Evolutionary conservation across 2,888 invertebrate species (phyloP).

Genomic region (Polydrusus tereticollis): DNA sequence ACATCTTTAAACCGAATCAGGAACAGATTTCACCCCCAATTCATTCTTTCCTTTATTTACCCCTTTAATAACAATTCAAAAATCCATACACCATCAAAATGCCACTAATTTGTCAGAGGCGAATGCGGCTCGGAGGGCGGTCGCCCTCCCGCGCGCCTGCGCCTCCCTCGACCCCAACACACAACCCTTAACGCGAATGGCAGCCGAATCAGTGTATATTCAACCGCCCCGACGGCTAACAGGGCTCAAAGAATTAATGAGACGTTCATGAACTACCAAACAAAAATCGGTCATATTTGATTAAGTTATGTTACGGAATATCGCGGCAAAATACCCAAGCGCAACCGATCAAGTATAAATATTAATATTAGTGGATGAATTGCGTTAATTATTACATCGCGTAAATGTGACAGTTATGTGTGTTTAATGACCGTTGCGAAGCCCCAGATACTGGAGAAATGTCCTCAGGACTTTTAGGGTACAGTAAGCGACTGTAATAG

Average conservation of each 20-base stretch:
- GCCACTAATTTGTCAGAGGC: slow-evolving; percentile 67
- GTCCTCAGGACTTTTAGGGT: not conserved
- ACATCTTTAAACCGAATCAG: slow-evolving; percentile 22
- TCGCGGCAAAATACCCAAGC: not conserved
- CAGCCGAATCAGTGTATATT: slow-evolving; percentile 55
- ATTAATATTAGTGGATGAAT: not conserved
- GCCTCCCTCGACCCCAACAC: slow-evolving; percentile 56
- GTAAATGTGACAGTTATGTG: slow-evolving; percentile 15
- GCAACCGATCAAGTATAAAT: not conserved
- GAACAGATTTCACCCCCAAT: slow-evolving; percentile 31
- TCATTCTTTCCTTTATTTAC: slow-evolving; percentile 50
- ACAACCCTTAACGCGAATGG: slow-evolving; percentile 64
- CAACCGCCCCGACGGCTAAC: slow-evolving; percentile 38
- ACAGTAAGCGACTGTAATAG: not conserved
- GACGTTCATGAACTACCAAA: not conserved
- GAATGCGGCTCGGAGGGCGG: slow-evolving; percentile 65
- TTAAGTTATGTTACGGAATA: not conserved
- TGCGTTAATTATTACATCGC: not conserved
- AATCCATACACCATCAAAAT: slow-evolving; percentile 68
- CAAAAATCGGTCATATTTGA: slow-evolving; percentile 3
- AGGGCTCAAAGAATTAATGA: slow-evolving; percentile 13
- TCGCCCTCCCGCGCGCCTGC: slow-evolving; percentile 61
- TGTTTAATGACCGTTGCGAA: not conserved
- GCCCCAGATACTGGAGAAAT: not conserved
- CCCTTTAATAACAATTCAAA: slow-evolving; percentile 65